phyloP scores from a whole-genome alignment of 2,888 invertebrate species.

The Sarcophaga caerulescens region DNA sequence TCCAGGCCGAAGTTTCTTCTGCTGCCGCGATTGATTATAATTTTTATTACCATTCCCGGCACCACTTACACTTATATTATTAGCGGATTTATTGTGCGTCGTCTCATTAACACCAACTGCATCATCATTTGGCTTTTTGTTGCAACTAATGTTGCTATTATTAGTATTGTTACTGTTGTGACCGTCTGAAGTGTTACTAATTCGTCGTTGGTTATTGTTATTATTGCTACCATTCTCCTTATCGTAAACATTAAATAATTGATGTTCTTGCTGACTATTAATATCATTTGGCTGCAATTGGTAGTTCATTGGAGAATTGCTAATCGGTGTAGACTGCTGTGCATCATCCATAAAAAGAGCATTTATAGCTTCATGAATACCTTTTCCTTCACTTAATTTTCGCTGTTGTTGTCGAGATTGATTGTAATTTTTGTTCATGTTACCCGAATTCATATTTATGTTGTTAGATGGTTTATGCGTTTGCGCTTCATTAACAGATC shows the following conservation, averaged over 20 bases:
- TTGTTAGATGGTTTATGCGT: constrained; percentile 63
- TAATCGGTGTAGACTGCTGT: constrained; percentile 46
- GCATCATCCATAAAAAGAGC: constrained; percentile 55
- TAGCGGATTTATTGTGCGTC: constrained; percentile 62
- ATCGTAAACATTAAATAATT: not conserved
- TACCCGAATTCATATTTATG: constrained; percentile 55
- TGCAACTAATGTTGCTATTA: constrained; percentile 66
- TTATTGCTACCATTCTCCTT: constrained; percentile 6
- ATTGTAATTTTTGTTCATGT: constrained; percentile 67
- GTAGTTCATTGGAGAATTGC: constrained; percentile 50
- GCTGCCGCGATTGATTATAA: constrained; percentile 59
- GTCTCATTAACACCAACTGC: constrained; percentile 50
- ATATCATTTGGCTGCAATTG: not conserved
- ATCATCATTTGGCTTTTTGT: constrained; percentile 70
- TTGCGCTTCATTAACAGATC: constrained; percentile 55
- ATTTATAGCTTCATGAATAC: constrained; percentile 62
- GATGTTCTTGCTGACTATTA: constrained; percentile 57
- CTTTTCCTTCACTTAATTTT: constrained; percentile 62
- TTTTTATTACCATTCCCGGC: constrained; percentile 67
- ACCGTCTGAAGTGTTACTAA: constrained; percentile 65
- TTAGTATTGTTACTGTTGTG: constrained; percentile 66
- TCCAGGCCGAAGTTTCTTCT: constrained; percentile 67
- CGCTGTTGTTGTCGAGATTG: constrained; percentile 64
- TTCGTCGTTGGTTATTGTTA: constrained; percentile 64
- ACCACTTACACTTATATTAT: constrained; percentile 59